A percentile compares a stretch with the other conserved stretches of the same genome.
phyloP scores from a whole-genome alignment of 2,888 invertebrate species.

The Drosophila mayaguana region DNA sequence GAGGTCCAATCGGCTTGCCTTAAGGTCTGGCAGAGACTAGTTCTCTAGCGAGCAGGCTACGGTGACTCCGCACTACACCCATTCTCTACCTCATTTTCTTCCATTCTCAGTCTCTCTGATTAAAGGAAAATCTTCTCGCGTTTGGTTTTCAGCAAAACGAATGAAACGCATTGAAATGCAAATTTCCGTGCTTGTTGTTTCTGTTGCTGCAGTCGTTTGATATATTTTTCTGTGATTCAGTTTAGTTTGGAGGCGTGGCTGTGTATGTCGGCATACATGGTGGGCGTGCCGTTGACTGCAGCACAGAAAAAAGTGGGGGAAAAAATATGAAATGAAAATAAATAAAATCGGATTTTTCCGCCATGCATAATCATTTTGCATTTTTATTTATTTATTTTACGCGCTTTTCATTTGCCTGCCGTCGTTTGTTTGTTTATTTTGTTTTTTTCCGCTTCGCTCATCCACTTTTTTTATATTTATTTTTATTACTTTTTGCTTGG shows the following conservation, averaged over 20 bases:
- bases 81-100: neutral
- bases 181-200: constrained; percentile 54
- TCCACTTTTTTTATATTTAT: constrained; percentile 39
- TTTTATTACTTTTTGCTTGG: constrained; percentile 51
- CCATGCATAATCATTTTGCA: constrained; percentile 78
- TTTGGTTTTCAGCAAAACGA: constrained; percentile 62
- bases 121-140: constrained; percentile 38
- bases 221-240: constrained; percentile 67
- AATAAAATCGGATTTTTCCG: constrained; percentile 73
- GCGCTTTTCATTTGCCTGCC: constrained; percentile 73
- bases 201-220: constrained; percentile 23
- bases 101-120: constrained; percentile 4
- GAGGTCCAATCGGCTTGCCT: too few relatives aligned
- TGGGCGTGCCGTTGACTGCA: constrained; percentile 29
- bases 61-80: too few relatives aligned
- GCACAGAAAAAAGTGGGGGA: neutral
- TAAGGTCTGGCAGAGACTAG: too few relatives aligned
- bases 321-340: constrained; percentile 6
- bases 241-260: constrained; percentile 76
- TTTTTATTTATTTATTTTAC: constrained; percentile 81
- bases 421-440: constrained; percentile 52
- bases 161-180: constrained; percentile 81
- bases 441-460: constrained; percentile 34
- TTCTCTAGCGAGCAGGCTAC: too few relatives aligned
- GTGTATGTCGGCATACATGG: constrained; percentile 37